Conservation (phyloP, 1,140 invertebrate genomes). For the Metaphire vulgaris region DNA sequence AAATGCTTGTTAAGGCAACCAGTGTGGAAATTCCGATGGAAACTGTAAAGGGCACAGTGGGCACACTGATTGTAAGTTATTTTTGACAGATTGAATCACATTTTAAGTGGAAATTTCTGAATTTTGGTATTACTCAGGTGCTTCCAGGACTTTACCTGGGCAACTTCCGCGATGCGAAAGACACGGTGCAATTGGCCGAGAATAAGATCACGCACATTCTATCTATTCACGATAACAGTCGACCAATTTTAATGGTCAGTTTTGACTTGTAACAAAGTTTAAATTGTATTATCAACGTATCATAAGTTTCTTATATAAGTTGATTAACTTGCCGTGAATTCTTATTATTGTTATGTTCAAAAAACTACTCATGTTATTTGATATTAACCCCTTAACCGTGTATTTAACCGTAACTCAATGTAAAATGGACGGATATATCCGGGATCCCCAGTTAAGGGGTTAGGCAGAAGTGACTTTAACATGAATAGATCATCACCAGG, state of each 20-base stretch:
- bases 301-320: neutral
- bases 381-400: no score
- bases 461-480: no score
- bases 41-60: no score
- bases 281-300: conserved; percentile 2
- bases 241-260: conserved; percentile 47
- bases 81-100: no score
- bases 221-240: conserved; percentile 86
- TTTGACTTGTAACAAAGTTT: neutral
- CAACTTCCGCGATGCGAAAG: conserved; percentile 77
- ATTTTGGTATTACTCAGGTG: conserved; percentile 36
- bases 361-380: neutral
- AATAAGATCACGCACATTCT: conserved; percentile 91
- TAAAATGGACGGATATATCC: no score
- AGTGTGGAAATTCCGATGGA: no score
- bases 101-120: neutral
- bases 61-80: no score
- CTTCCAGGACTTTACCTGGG: conserved; percentile 54
- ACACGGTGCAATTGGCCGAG: conserved; percentile 73
- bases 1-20: no score
- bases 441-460: no score
- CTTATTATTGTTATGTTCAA: neutral
- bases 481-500: neutral
- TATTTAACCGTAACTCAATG: no score
- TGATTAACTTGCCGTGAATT: neutral